Conservation (phyloP, 2,888 invertebrate species). For the Thumatha senex region DNA sequence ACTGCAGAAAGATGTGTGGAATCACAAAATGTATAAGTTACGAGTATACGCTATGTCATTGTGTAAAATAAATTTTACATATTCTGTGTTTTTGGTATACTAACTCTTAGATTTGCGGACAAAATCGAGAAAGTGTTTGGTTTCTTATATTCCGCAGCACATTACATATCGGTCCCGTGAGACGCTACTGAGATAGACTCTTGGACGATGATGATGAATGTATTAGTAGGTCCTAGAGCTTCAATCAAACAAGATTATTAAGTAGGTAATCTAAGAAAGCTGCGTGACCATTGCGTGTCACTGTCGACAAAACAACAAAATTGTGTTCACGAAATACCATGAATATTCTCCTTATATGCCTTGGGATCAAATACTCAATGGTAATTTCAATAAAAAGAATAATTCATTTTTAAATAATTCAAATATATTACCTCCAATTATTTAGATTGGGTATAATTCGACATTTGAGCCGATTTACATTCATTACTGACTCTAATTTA, state of each 20-base stretch:
- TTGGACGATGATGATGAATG: too few species aligned
- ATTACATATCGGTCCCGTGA: too few species aligned
- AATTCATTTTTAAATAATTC: constrained; percentile 47
- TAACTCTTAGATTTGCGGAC: too few species aligned
- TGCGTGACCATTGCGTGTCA: too few species aligned
- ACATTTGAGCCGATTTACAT: constrained; percentile 56
- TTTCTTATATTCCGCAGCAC: too few species aligned
- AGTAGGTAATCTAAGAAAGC: too few species aligned
- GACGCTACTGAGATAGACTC: too few species aligned
- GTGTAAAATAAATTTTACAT: not conserved
- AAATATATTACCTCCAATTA: constrained; percentile 53
- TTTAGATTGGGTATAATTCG: constrained; percentile 52
- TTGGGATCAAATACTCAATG: constrained; percentile 42
- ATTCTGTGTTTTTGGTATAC: too few species aligned
- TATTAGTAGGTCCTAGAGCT: too few species aligned
- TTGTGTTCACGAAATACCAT: constrained; percentile 11
- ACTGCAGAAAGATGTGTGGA: constrained; percentile 7
- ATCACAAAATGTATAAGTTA: not conserved
- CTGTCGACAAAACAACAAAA: not conserved
- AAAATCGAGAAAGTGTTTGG: too few species aligned
- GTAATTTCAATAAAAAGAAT: constrained; percentile 44
- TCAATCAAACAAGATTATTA: too few species aligned
- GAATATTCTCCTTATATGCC: constrained; percentile 13
- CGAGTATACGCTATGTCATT: not conserved
- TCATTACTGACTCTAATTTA: constrained; percentile 52